Base-by-base conservation (phyloP, 2,888 invertebrate genomes). In the Epirrhoe alternata region DNA sequence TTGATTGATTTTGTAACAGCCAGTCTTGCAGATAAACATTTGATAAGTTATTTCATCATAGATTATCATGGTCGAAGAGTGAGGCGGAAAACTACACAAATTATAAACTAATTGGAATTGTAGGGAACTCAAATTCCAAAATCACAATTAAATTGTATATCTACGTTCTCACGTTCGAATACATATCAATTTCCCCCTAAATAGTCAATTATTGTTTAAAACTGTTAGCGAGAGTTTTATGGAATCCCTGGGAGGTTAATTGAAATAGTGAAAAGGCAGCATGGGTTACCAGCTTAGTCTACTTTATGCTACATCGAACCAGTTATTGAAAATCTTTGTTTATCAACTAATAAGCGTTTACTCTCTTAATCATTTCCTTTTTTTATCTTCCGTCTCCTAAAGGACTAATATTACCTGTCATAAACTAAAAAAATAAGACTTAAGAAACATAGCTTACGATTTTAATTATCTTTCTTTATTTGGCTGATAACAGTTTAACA, bases 211-310 rank as follows among this genome's bases (percentile, higher is more conserved):
- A 74, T 71, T 71, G 69, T 69, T 71, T 64, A 69, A 70, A 70
- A 68, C 72, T 71, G 71, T 68, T 68, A 69, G 64, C 64, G 63
- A 50, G 54, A 63, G 51, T 59, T 68, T 65, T 71, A 63, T 68
- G 69, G 69, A 73, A 73, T 70, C 69, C 71, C 67, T 65, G 66
- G 63, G 69, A 72, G 67, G 64, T 72, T 74, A 67, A 74, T 74
- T 72, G 72, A 72, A 71, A 69, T 45, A 78, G 79, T 69, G 66
- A 72, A 69, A 72, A 73, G 73, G 69, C 57, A 65, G 79, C 79
- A 80, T 79, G 67, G 55, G 71, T 62, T 60, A 49, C 62, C 60
- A 63, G 16, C 63, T 59, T 5, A 17, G 14, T 12, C 6, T 31
- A 24, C n/a, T 49, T 38, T 54, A 51, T 35, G 16, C 16, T 49